phyloP scores from a whole-genome alignment of 1,140 invertebrate species.

The Formica exsecta region DNA sequence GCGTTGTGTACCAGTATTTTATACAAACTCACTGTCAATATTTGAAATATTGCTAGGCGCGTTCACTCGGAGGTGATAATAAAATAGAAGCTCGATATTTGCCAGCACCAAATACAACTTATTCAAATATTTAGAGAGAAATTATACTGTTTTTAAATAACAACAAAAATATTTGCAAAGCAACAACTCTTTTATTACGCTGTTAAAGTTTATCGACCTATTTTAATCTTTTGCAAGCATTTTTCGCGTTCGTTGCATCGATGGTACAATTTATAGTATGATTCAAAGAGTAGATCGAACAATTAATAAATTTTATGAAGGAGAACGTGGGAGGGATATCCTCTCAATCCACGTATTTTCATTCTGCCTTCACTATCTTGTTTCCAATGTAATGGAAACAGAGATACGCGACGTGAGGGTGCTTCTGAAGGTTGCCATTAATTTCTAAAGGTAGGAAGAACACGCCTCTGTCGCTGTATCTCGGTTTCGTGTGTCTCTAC shows the following conservation, averaged over 20 bases:
- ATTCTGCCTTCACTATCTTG: constrained; percentile 1
- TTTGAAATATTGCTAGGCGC: not conserved
- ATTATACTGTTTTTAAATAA: not conserved
- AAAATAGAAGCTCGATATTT: constrained; percentile 21
- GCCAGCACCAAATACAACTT: not conserved
- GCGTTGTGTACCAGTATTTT: not conserved
- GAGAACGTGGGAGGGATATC: not conserved
- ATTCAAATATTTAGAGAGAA: not conserved
- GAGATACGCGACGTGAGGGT: constrained; percentile 29
- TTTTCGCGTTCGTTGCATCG: constrained; percentile 10
- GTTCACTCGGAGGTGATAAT: not conserved
- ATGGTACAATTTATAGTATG: not conserved
- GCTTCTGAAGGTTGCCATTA: constrained; percentile 73
- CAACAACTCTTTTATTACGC: not conserved
- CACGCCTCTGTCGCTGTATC: constrained; percentile 41
- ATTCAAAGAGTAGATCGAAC: constrained; percentile 61
- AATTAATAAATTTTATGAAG: constrained; percentile 64
- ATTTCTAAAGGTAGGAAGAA: constrained; percentile 71
- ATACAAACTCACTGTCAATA: constrained; percentile 19
- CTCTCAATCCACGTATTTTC: constrained; percentile 23
- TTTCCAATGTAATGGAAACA: not conserved
- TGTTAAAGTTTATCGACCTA: not conserved
- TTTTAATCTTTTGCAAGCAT: not conserved
- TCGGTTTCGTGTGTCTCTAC: constrained; percentile 68
- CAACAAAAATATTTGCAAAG: not conserved